Percentiles rank a stretch among this genome's conserved stretches.
Evolutionary conservation across 2,888 invertebrate genomes (phyloP).

Genomic region (Brachycybe producta): DNA sequence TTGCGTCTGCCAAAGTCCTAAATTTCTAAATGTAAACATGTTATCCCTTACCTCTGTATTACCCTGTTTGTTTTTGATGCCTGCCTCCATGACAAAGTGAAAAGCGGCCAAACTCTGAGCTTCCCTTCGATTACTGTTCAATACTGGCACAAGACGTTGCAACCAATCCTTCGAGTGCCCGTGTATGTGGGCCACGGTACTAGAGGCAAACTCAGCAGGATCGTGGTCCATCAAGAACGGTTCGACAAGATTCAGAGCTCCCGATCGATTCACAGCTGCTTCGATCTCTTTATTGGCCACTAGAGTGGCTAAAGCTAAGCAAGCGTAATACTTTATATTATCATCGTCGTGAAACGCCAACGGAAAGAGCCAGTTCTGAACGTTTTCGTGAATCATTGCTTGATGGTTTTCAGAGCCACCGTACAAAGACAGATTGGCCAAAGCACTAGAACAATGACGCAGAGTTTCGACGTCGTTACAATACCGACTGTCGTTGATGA

Average conservation of each 20-base stretch:
- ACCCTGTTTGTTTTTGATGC: conserved; percentile 86
- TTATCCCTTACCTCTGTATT: conserved; percentile 48
- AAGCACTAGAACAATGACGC: conserved; percentile 88
- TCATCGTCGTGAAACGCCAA: conserved; percentile 93
- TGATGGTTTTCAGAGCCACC: conserved; percentile 95
- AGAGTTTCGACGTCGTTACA: conserved; percentile 84
- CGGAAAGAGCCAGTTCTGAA: conserved; percentile 94
- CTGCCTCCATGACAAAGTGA: conserved; percentile 97
- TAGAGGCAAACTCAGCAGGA: conserved; percentile 86
- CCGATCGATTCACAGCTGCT: conserved; percentile 86
- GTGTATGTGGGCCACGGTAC: conserved; percentile 81
- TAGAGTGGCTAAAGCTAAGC: conserved; percentile 88
- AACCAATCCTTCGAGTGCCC: conserved; percentile 95
- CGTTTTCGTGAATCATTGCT: conserved; percentile 88
- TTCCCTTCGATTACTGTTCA: conserved; percentile 88
- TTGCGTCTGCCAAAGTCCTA: no score
- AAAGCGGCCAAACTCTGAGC: conserved; percentile 93
- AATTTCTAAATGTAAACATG: neutral
- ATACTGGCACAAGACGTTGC: conserved; percentile 76
- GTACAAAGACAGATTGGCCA: conserved; percentile 90
- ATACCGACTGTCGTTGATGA: conserved; percentile 88
- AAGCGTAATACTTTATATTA: conserved; percentile 95
- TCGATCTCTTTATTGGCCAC: conserved; percentile 97
- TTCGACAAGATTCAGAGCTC: conserved; percentile 91
- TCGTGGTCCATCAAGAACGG: conserved; percentile 90